Evolutionary conservation across 2,888 invertebrate species (phyloP).

Genomic region (Cremastobaeus sp.): DNA sequence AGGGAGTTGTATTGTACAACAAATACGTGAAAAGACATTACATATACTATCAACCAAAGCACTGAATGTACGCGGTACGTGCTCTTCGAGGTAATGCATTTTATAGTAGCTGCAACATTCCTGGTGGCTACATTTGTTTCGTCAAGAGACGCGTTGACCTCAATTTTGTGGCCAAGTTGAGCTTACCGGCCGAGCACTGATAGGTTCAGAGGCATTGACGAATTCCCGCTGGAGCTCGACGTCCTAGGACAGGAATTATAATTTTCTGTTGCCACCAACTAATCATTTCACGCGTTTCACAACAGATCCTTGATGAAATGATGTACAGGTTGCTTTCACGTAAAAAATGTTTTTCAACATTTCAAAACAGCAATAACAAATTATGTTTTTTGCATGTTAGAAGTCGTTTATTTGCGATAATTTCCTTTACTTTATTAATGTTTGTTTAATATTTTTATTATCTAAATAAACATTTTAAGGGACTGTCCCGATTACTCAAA

Average conservation of each 20-base stretch:
- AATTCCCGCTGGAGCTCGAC: slow-evolving; percentile 22
- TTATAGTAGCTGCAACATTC: slow-evolving; percentile 67
- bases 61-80: slow-evolving; percentile 51
- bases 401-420: too few species aligned
- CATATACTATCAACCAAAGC: slow-evolving; percentile 50
- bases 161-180: slow-evolving; percentile 56
- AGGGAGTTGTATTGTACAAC: slow-evolving; percentile 54
- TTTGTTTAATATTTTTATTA: too few species aligned
- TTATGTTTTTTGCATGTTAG: too few species aligned
- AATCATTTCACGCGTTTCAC: slow-evolving; percentile 21
- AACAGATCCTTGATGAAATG: slow-evolving; percentile 11
- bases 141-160: slow-evolving; percentile 60
- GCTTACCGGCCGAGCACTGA: slow-evolving; percentile 44
- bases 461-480: too few species aligned
- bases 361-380: too few species aligned
- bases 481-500: too few species aligned
- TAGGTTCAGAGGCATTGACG: slow-evolving; percentile 51
- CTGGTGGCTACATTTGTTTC: slow-evolving; percentile 60
- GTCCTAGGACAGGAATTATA: slow-evolving; percentile 33
- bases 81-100: slow-evolving; percentile 69
- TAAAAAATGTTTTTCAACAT: too few species aligned
- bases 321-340: too few species aligned
- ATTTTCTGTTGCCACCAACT: slow-evolving; percentile 18
- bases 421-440: too few species aligned
- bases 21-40: slow-evolving; percentile 60